A percentile compares a stretch with the other conserved stretches of the same genome.
phyloP scores from a whole-genome alignment of 2,888 invertebrate genomes.

The Fragum fragum region DNA sequence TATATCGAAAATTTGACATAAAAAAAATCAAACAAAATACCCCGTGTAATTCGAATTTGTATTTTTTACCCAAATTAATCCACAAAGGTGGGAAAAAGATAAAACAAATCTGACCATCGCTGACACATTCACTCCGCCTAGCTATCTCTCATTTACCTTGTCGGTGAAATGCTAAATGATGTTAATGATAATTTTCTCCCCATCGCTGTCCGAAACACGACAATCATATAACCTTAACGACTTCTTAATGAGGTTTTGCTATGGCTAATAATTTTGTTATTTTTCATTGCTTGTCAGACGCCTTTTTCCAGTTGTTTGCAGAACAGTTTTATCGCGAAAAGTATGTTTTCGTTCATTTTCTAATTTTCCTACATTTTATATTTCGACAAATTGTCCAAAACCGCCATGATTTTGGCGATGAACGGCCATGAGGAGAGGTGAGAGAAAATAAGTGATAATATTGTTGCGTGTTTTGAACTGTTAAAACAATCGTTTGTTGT shows the following conservation, averaged over 20 bases:
- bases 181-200: conserved; percentile 34
- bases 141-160: background rate
- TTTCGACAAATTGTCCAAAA: background rate
- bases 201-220: conserved; percentile 30
- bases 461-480: too few relatives aligned
- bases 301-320: conserved; percentile 25
- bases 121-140: background rate
- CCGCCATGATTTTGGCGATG: background rate
- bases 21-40: conserved; percentile 7
- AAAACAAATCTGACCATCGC: background rate
- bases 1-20: conserved; percentile 14
- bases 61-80: background rate
- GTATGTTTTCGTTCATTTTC: conserved; percentile 1
- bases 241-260: conserved; percentile 63
- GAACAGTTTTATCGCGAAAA: conserved; percentile 20
- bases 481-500: too few relatives aligned
- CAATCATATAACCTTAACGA: conserved; percentile 44
- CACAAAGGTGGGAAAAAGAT: background rate
- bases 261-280: conserved; percentile 76
- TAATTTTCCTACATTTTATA: background rate
- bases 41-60: background rate
- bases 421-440: background rate
- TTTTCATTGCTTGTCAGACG: conserved; percentile 76
- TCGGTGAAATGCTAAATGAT: conserved; percentile 3
- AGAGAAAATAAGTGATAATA: too few relatives aligned